Conservation (phyloP, 2,113 vertebrate species). For the Corythornis cristatus region DNA sequence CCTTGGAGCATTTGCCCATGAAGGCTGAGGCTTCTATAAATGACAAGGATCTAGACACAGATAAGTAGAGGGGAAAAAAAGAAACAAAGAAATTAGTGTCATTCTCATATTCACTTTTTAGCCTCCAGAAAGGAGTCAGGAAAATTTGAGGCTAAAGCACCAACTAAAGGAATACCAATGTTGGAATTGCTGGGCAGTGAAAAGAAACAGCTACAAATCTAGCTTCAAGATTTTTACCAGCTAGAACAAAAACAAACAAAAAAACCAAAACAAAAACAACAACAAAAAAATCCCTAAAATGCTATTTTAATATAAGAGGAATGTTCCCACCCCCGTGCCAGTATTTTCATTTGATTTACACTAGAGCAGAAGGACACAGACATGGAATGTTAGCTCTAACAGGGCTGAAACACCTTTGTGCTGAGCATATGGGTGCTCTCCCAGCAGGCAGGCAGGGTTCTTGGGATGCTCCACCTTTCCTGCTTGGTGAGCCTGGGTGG, state of each 20-base stretch:
- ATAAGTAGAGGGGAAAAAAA: not conserved
- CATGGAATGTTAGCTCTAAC: not conserved
- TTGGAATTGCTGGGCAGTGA: not conserved
- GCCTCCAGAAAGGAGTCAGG: not conserved
- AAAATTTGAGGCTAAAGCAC: not conserved
- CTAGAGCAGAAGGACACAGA: not conserved
- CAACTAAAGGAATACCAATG: not conserved
- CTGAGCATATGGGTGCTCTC: not conserved
- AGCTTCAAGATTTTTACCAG: not conserved
- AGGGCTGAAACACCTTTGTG: not conserved
- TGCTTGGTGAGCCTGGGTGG: not conserved
- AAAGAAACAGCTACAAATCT: not conserved
- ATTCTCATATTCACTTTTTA: not conserved
- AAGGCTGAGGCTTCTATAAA: not conserved
- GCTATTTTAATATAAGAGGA: not conserved
- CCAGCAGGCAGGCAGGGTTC: not conserved
- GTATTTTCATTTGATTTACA: not conserved
- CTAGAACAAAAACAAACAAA: not conserved
- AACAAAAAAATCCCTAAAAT: no score
- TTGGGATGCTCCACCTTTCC: not conserved
- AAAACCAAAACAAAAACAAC: no score
- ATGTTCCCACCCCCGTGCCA: fast-evolving
- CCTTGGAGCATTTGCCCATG: not conserved
- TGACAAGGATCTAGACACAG: not conserved
- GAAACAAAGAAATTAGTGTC: not conserved